A percentile compares a stretch with the other conserved stretches of the same genome.
Conservation (phyloP, 64 coral and sea anemone species). For the Orbicella faveolata region DNA sequence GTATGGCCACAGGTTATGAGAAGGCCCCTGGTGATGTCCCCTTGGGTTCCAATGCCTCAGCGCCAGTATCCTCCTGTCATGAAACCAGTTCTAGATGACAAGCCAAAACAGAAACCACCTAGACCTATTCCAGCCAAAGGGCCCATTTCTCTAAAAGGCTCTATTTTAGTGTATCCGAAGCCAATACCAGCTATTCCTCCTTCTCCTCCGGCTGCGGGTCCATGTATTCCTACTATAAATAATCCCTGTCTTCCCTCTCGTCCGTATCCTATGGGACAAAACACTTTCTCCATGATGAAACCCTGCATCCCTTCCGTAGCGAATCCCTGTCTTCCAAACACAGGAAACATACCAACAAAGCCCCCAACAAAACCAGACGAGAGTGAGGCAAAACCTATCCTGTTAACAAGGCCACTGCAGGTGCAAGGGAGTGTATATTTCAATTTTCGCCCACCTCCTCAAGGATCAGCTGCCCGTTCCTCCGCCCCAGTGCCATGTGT, state of each 20-base stretch:
- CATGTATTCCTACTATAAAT: background rate
- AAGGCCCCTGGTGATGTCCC: background rate
- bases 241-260: conserved; percentile 13
- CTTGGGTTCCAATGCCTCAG: background rate
- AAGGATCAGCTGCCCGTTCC: background rate
- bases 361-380: background rate
- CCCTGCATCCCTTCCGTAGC: conserved; percentile 50
- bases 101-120: background rate
- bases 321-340: conserved; percentile 9
- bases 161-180: conserved; percentile 11
- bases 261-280: background rate
- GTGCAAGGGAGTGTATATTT: conserved; percentile 17
- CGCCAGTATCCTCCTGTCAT: background rate
- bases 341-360: background rate
- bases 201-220: background rate
- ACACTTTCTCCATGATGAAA: background rate
- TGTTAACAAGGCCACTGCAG: conserved; percentile 40
- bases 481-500: background rate
- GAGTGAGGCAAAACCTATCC: background rate
- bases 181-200: background rate
- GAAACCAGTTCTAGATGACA: background rate
- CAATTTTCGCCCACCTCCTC: background rate
- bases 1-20: background rate
- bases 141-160: conserved; percentile 12
- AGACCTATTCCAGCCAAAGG: conserved; percentile 34